A percentile compares a stretch with the other conserved stretches of the same genome.
Evolutionary conservation across 2,113 vertebrate genomes (phyloP).

Genomic region (Lipotes vexillifer): DNA sequence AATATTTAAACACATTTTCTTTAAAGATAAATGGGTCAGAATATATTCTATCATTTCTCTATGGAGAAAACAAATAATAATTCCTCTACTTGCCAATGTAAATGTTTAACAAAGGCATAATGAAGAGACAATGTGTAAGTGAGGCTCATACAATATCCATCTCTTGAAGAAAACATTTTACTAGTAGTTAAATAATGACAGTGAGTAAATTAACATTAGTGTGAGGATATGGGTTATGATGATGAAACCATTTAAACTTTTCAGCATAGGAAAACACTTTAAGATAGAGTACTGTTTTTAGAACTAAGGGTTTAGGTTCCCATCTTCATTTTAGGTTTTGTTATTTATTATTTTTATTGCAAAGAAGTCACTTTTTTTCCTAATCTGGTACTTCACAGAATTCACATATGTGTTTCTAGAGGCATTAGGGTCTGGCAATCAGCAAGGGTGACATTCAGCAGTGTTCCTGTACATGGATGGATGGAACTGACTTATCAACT

Average conservation of each 20-base stretch:
- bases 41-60: neutral
- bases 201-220: neutral
- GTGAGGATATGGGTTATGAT: neutral
- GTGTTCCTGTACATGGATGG: conserved; percentile 37
- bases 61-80: neutral
- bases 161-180: neutral
- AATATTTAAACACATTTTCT: neutral
- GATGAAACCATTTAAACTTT: neutral
- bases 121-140: neutral
- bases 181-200: neutral
- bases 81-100: neutral
- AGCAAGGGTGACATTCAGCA: conserved; percentile 32
- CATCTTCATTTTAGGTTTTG: neutral
- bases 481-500: conserved; percentile 58
- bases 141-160: neutral
- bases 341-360: neutral
- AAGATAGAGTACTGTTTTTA: neutral
- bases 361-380: neutral
- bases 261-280: neutral
- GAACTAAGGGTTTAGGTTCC: neutral
- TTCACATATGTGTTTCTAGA: neutral
- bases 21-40: neutral
- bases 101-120: neutral
- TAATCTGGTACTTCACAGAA: neutral
- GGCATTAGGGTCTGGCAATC: conserved; percentile 1